Conservation (phyloP, 1,140 invertebrate genomes). For the Helicoverpa zea region DNA sequence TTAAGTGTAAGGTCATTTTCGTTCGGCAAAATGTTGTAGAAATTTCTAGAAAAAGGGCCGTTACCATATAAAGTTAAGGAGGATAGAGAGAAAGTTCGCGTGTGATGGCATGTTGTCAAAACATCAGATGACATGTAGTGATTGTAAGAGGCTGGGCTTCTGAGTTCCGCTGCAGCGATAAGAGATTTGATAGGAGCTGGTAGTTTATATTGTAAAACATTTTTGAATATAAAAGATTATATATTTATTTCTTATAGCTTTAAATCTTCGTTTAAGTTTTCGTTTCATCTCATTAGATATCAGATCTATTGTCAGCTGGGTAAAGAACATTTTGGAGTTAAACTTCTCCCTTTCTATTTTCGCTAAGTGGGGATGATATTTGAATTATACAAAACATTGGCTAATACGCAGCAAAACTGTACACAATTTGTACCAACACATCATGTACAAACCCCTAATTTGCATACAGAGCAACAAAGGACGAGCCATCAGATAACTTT, state of each 20-base stretch:
- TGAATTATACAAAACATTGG: too few species aligned
- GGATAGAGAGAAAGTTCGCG: not conserved
- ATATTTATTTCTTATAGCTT: too few species aligned
- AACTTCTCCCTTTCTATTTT: too few species aligned
- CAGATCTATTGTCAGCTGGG: not conserved
- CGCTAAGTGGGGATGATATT: too few species aligned
- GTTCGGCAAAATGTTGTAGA: not conserved
- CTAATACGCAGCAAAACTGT: not conserved
- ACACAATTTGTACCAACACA: not conserved
- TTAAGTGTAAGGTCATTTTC: not conserved
- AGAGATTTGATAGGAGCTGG: not conserved
- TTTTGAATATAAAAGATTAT: not conserved
- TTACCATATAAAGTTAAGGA: not conserved
- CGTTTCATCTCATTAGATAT: not conserved
- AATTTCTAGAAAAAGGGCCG: not conserved
- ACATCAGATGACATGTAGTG: not conserved
- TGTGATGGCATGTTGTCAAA: constrained; percentile 4
- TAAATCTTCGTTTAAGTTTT: not conserved
- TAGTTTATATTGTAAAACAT: not conserved
- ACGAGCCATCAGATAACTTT: constrained; percentile 45
- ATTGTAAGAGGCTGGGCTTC: not conserved
- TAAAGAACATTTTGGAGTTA: too few species aligned
- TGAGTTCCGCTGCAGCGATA: not conserved
- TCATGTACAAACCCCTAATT: constrained; percentile 37
- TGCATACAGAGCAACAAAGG: constrained; percentile 37